Evolutionary conservation across 2,113 vertebrate species (phyloP).

Genomic region (Aythya baeri): DNA sequence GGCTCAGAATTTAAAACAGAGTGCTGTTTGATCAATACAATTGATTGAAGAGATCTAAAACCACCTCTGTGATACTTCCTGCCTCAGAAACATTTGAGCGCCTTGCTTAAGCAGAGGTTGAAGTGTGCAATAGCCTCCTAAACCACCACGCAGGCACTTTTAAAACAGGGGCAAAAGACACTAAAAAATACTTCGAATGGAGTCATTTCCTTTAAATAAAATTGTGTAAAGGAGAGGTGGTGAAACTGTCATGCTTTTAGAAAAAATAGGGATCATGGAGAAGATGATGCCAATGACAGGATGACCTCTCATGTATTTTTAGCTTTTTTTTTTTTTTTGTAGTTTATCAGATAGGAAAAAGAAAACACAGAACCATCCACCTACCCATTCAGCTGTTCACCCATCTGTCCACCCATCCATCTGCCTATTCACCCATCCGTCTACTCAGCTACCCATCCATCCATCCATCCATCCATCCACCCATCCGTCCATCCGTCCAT

Average conservation of each 20-base stretch:
- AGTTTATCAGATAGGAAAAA: neutral
- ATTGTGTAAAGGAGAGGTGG: neutral
- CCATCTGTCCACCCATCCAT: neutral
- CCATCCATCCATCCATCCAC: neutral
- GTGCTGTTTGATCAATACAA: slow-evolving; percentile 40
- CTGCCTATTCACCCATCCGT: rapidly evolving
- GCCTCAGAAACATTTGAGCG: neutral
- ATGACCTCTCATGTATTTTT: neutral
- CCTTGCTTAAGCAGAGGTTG: neutral
- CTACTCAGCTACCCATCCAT: too few species aligned
- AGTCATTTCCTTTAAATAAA: neutral
- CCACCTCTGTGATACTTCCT: neutral
- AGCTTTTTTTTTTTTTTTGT: neutral
- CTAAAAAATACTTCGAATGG: neutral
- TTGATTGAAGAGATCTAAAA: slow-evolving; percentile 39
- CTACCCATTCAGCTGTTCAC: too few species aligned
- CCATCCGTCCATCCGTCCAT: neutral
- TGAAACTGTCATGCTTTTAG: neutral
- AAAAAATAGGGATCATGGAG: neutral
- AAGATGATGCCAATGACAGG: neutral
- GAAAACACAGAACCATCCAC: neutral
- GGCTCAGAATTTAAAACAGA: slow-evolving; percentile 33
- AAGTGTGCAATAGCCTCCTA: neutral
- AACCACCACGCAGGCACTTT: neutral
- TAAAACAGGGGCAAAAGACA: neutral